Conservation (phyloP, 2,888 invertebrate genomes). For the Clitarchus hookeri region DNA sequence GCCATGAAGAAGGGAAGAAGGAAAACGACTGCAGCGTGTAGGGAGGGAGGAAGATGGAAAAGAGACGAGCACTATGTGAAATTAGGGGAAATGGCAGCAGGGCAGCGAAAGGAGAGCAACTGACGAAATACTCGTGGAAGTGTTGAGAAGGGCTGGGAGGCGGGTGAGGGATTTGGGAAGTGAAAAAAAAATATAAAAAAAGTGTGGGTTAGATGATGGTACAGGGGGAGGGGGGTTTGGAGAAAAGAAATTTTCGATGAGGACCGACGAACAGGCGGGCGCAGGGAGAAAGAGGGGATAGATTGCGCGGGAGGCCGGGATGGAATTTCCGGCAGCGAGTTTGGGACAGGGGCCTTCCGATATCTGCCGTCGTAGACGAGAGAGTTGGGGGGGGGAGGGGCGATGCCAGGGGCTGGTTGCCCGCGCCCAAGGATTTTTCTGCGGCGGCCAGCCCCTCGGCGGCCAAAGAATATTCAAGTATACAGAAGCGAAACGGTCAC, state of each 20-base stretch:
- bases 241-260: neutral
- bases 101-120: slow-evolving; percentile 4
- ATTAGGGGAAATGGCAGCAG: neutral
- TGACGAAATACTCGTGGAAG: neutral
- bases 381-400: too few relatives aligned
- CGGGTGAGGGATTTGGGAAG: neutral
- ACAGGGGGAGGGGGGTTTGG: neutral
- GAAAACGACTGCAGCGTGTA: neutral
- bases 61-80: neutral
- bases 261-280: neutral
- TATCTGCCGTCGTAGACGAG: neutral
- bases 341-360: neutral
- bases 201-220: neutral
- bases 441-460: too few relatives aligned
- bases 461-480: too few relatives aligned
- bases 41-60: neutral
- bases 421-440: too few relatives aligned
- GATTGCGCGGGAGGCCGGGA: neutral
- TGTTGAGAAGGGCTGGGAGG: neutral
- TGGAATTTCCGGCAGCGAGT: neutral
- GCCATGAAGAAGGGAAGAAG: neutral
- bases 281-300: neutral
- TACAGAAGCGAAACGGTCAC: too few relatives aligned
- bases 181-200: too few relatives aligned
- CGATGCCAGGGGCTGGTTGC: too few relatives aligned